A percentile compares a stretch with the other conserved stretches of the same genome.
Conservation (phyloP, 2,888 invertebrate species). For the Muscina levida region DNA sequence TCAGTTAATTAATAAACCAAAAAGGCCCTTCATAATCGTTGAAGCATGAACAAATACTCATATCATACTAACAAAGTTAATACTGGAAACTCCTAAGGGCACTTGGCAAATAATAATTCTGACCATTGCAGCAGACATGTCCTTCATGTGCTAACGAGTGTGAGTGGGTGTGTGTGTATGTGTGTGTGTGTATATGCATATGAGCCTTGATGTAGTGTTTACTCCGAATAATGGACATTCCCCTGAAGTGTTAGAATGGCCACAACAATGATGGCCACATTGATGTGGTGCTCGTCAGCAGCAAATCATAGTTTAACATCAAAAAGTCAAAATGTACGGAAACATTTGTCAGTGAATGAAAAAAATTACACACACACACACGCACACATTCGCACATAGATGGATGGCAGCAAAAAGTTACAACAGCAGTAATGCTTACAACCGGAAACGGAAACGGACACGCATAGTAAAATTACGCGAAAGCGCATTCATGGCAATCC, state of each 20-base stretch:
- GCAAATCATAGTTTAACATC: conserved; percentile 58
- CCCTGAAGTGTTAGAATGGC: conserved; percentile 53
- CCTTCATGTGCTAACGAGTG: not conserved
- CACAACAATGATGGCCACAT: conserved; percentile 58
- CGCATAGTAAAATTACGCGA: conserved; percentile 64
- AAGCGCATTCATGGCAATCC: conserved; percentile 55
- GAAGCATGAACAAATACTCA: too few relatives aligned
- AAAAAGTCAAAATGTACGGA: conserved; percentile 44
- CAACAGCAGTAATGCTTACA: conserved; percentile 25
- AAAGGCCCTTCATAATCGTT: too few relatives aligned
- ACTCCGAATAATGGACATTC: conserved; percentile 16
- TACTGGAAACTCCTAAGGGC: not conserved
- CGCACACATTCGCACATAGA: not conserved
- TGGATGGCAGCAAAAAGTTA: not conserved
- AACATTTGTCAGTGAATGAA: conserved; percentile 59
- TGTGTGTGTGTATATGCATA: not conserved
- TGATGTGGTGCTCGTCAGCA: conserved; percentile 57
- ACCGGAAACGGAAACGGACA: conserved; percentile 65
- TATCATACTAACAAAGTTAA: conserved; percentile 17
- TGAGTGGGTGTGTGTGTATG: not conserved
- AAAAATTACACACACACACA: conserved; percentile 35
- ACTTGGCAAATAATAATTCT: not conserved
- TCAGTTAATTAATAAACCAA: too few relatives aligned
- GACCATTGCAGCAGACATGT: not conserved
- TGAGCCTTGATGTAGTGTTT: too few relatives aligned